Conservation (phyloP, 2,113 vertebrate genomes). For the Actinemys pallida region DNA sequence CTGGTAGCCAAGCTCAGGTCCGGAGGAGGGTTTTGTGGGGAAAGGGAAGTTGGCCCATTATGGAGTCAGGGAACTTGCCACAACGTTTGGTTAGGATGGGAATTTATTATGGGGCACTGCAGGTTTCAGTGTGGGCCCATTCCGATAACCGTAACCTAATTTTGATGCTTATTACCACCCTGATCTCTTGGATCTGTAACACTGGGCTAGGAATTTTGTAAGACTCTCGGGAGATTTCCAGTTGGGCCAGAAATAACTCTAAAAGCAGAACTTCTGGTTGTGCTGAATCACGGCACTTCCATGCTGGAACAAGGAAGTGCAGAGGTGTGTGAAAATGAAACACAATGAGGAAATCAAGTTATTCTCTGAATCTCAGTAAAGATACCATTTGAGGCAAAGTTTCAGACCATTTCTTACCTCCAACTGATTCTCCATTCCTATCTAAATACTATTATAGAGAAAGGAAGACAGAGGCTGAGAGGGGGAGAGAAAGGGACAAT, state of each 20-base stretch:
- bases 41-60: fast-evolving
- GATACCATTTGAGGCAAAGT: neutral
- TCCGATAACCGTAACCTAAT: neutral
- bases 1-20: neutral
- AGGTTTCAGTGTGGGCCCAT: neutral
- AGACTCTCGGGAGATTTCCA: neutral
- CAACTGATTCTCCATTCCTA: neutral
- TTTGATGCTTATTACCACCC: neutral
- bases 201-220: neutral
- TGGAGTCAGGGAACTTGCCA: neutral
- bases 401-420: neutral
- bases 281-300: neutral
- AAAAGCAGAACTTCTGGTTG: neutral
- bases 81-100: neutral
- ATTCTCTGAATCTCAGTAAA: neutral
- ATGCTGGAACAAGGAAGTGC: neutral
- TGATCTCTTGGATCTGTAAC: neutral
- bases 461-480: neutral
- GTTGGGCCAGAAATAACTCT: neutral
- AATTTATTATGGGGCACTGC: neutral
- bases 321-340: neutral
- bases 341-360: neutral
- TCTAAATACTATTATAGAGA: neutral
- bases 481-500: neutral
- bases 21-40: neutral